Evolutionary conservation across 2,888 invertebrate species (phyloP).

Genomic region (Melinopterus prodromus): DNA sequence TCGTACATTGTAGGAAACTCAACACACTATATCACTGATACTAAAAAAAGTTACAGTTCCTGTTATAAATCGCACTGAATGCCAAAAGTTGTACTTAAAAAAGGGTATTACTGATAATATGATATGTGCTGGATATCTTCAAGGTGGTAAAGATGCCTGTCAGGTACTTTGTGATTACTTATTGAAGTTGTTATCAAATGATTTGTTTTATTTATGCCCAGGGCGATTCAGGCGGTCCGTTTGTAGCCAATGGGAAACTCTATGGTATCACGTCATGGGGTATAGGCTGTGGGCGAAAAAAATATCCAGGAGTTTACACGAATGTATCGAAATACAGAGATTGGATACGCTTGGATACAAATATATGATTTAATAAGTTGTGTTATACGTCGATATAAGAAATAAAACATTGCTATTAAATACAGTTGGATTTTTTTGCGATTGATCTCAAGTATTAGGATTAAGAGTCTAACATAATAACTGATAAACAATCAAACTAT

Average conservation of each 20-base stretch:
- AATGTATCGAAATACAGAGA: conserved; percentile 25
- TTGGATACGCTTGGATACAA: conserved; percentile 4
- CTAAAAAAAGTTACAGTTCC: not conserved
- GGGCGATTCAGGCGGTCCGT: conserved; percentile 36
- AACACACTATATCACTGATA: not conserved
- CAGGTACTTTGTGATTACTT: conserved; percentile 28
- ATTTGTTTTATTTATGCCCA: not conserved
- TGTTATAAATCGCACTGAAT: not conserved
- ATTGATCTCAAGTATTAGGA: too few relatives aligned
- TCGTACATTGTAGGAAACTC: not conserved
- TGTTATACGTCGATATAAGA: not conserved
- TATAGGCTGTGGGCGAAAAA: conserved; percentile 30
- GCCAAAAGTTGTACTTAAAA: not conserved
- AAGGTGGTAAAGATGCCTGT: conserved; percentile 33
- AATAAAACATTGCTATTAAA: too few relatives aligned
- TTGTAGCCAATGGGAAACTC: conserved; percentile 29
- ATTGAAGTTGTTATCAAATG: not conserved
- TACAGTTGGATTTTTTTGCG: too few relatives aligned
- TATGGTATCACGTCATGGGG: conserved; percentile 37
- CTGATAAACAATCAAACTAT: too few relatives aligned
- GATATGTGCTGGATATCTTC: conserved; percentile 33
- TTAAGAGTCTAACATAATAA: too few relatives aligned
- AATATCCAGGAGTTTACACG: conserved; percentile 34
- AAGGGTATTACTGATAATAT: conserved; percentile 18
- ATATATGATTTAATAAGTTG: not conserved